Percentiles rank a stretch among this genome's conserved stretches.
phyloP scores from a whole-genome alignment of 2,888 invertebrate species.

The Drosophila rellima region DNA sequence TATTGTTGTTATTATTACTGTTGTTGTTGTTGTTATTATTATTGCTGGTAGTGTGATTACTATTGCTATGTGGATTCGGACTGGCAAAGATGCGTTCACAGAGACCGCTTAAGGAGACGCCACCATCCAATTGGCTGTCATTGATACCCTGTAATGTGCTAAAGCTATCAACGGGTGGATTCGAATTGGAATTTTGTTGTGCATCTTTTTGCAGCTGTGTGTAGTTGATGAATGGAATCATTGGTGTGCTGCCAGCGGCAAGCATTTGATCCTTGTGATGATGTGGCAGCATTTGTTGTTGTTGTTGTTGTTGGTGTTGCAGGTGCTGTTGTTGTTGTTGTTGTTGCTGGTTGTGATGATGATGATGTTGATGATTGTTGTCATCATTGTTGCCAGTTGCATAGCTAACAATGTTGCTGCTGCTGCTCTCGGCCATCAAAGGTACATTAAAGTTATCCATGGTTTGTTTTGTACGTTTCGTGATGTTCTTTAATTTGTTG shows the following conservation, averaged over 20 bases:
- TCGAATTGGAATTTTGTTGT: constrained; percentile 36
- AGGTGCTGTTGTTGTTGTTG: constrained; percentile 45
- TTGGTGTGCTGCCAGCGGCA: constrained; percentile 75
- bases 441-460: constrained; percentile 81
- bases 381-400: constrained; percentile 39
- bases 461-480: constrained; percentile 50
- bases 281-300: constrained; percentile 53
- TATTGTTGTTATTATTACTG: constrained; percentile 29
- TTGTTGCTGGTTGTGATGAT: constrained; percentile 34
- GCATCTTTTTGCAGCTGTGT: constrained; percentile 62
- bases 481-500: constrained; percentile 51
- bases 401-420: constrained; percentile 50
- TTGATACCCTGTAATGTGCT: constrained; percentile 61
- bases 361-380: constrained; percentile 50
- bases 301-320: constrained; percentile 40
- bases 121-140: constrained; percentile 64
- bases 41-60: constrained; percentile 36
- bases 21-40: constrained; percentile 29
- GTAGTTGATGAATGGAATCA: constrained; percentile 60
- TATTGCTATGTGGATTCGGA: constrained; percentile 60
- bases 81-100: constrained; percentile 77
- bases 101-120: constrained; percentile 65
- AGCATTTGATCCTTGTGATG: constrained; percentile 84
- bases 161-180: constrained; percentile 47
- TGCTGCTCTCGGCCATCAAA: constrained; percentile 67